phyloP scores from a whole-genome alignment of 2,113 vertebrate genomes.

The Anarrhichthys ocellatus region DNA sequence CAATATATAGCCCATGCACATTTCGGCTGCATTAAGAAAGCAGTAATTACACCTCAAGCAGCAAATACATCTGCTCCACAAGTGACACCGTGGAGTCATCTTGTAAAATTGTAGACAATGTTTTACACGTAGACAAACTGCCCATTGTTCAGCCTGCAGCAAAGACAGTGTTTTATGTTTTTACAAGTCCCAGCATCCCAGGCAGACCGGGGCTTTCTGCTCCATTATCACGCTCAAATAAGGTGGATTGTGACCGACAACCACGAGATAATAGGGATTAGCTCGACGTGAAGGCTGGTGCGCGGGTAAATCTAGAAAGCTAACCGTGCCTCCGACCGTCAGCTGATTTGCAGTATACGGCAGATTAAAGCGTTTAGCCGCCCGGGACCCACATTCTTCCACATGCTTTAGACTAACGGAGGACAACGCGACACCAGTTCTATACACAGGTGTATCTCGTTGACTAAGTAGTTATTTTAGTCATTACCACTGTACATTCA shows the following conservation, averaged over 20 bases:
- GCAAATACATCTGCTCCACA: constrained; percentile 4
- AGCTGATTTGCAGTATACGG: constrained; percentile 65
- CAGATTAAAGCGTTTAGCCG: constrained; percentile 64
- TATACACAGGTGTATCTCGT: background rate
- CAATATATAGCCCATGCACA: constrained; percentile 5
- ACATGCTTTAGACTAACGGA: constrained; percentile 21
- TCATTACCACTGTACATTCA: background rate
- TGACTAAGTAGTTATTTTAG: background rate
- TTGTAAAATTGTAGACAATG: constrained; percentile 19
- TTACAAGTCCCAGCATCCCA: constrained; percentile 65
- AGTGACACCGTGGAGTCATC: constrained; percentile 16
- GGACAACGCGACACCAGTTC: background rate
- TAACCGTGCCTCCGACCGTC: constrained; percentile 47
- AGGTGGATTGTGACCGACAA: constrained; percentile 40
- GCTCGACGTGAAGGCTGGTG: constrained; percentile 17
- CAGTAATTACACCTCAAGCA: constrained; percentile 17
- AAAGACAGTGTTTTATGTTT: constrained; percentile 42
- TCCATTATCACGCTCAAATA: constrained; percentile 22
- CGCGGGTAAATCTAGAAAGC: constrained; percentile 26
- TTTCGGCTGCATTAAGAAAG: constrained; percentile 10
- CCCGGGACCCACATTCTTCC: constrained; percentile 51
- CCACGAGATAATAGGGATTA: constrained; percentile 51
- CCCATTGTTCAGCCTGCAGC: constrained; percentile 65
- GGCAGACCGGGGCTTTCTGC: constrained; percentile 19
- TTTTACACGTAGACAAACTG: constrained; percentile 48